Percentiles rank a stretch among this genome's conserved stretches.
These are phyloP conservation scores for Drosophila pandora DNA, from an alignment of 1,140 invertebrate species.

Conservation along the genomic window DNA sequence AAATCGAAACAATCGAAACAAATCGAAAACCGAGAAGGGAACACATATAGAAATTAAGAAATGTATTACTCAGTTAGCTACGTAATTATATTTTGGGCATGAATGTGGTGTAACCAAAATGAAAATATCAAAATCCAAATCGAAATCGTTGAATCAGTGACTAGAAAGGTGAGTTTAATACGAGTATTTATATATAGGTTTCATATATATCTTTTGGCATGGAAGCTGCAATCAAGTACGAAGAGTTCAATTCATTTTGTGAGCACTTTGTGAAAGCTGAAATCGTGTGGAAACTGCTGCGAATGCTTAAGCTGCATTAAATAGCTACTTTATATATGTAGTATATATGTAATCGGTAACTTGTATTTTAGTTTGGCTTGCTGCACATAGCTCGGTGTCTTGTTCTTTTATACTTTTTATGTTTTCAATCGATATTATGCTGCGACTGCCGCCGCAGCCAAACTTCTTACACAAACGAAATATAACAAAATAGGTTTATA, in stretches of 20 bases:
- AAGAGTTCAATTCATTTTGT: conserved; percentile 51
- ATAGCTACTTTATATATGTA: conserved; percentile 41
- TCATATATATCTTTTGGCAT: conserved; percentile 36
- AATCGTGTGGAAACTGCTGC: conserved; percentile 66
- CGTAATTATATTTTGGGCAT: conserved; percentile 26
- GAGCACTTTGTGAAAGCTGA: conserved; percentile 68
- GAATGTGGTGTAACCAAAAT: conserved; percentile 35
- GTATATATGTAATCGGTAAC: conserved; percentile 35
- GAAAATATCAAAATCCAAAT: conserved; percentile 6
- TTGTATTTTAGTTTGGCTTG: conserved; percentile 36
- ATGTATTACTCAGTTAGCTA: conserved; percentile 35
- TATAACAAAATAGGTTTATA: conserved; percentile 87
- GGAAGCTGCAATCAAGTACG: conserved; percentile 63
- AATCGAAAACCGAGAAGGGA: conserved; percentile 33
- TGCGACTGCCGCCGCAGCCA: conserved; percentile 42
- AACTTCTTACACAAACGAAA: conserved; percentile 54
- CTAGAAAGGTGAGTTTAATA: conserved; percentile 40
- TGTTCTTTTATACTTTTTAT: conserved; percentile 6
- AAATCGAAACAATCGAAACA: conserved; percentile 40
- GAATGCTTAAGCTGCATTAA: conserved; percentile 75
- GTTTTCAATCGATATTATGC: conserved; percentile 24
- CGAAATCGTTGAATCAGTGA: conserved; percentile 46
- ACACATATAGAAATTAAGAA: conserved; percentile 63
- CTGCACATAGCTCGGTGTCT: conserved; percentile 42
- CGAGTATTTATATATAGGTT: conserved; percentile 40